Evolutionary conservation across 2,888 invertebrate genomes (phyloP), one percentile per base, ranked within the genome.

Genomic region (Clistopyga incitator): DNA sequence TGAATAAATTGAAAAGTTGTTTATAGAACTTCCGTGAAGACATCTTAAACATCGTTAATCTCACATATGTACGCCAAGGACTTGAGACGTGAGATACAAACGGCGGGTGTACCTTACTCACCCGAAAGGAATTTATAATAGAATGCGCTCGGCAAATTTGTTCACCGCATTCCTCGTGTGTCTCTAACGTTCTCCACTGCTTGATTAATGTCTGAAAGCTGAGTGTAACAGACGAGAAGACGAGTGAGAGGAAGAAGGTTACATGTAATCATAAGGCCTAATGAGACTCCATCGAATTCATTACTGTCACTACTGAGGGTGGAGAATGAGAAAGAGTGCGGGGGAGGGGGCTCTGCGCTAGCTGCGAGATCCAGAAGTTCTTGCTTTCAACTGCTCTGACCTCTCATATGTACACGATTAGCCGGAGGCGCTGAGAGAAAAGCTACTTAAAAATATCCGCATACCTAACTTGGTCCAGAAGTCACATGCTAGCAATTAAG

Each of bases 81-180:
- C 71, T 71, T 45, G 72, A 61, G 56, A 74, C 72, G 59, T 42
- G 77, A 67, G 65, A 75, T 64, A 68, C 75, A 70, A 72, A 72
- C 38, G 61, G 59, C 68, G 81, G 72, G 67, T 67, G 65, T 76
- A 65, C 75, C 78, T 86, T 87, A 87, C 85, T 89, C 87, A 88
- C 84, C 78, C 70, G 75, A 83, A 79, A 81, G 86, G 87, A 87
- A 87, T 87, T 86, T 75, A 84, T 81, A 84, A 84, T 84, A 86
- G 88, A 88, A 88, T 86, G 84, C 85, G 81, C 85, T 86, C 86
- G 81, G 86, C 87, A 86, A 89, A 89, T 88, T 88, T 86, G 86
- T 87, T 83, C 78, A 83, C 61, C 75, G 83, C 85, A 86, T 88
- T 85, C 86, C 76, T 52, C 56, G 82, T 81, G 38, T 18, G 38